Evolutionary conservation across 2,888 invertebrate species (phyloP), one percentile per base, ranked within the genome.

Genomic region (Epiblema foenella): DNA sequence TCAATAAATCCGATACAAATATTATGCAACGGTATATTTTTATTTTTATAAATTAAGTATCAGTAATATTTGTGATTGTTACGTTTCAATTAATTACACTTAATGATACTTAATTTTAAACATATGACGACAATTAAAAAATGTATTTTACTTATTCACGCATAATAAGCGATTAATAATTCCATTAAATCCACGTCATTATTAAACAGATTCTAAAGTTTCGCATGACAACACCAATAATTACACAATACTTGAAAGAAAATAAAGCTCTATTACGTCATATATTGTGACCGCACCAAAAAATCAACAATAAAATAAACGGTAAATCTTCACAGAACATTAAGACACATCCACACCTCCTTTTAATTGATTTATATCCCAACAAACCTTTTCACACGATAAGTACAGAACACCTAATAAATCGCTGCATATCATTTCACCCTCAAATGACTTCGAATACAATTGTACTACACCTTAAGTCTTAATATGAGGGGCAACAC

Each of bases 391-490:
- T 71, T 71, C 71, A 67, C 71, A 67, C 71, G 82, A 83, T 90
- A 90, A 86, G 90, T 91, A 33, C 51, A 24, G 52, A 70, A 80
- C 82, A 83, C 81, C 86, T 89, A 90, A 90, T 90, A 88, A 89
- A 88, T 87, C 85, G 85, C 83, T 89, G 91, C 90, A 92, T 93
- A 92, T 93, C 91, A 91, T 90, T 91, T 90, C 90, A 90, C 88
- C 87, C 88, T 85, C 88, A 86, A 86, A 83, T 80, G 89, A 87
- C 74, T 86, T 77, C 79, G 83, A 89, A 90, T 87, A 82, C 81
- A 79, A 83, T 82, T 82, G 82, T 83, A 77, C 85, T 83, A 77
- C 85, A 84, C 85, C 88, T 86, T 80, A 81, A n/a, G 80, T 76
- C 82, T 83, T 79, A 80, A 77, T 78, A 81, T 80, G 83, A 77